A percentile compares a stretch with the other conserved stretches of the same genome.
phyloP scores from a whole-genome alignment of 2,888 invertebrate species.

The Brenthis daphne region DNA sequence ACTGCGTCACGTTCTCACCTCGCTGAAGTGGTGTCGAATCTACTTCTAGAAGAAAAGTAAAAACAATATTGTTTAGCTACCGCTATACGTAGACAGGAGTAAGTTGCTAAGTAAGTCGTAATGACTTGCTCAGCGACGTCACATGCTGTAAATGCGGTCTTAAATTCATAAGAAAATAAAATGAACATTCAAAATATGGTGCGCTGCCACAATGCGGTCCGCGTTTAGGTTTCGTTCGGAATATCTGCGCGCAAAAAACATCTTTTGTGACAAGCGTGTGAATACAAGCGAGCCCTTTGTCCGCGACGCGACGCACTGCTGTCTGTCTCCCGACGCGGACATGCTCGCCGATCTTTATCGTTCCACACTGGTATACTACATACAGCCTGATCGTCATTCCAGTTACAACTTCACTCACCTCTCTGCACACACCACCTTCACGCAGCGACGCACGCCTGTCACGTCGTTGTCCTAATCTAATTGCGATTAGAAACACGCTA shows the following conservation, averaged over 20 bases:
- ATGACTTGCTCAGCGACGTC: neutral
- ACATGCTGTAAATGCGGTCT: neutral
- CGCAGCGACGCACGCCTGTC: too few species aligned
- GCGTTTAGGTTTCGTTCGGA: slow-evolving; percentile 68
- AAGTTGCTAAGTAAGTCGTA: neutral
- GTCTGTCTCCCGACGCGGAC: too few species aligned
- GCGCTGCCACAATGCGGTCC: slow-evolving; percentile 67
- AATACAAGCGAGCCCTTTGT: slow-evolving; percentile 66
- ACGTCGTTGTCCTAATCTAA: too few species aligned
- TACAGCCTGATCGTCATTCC: too few species aligned
- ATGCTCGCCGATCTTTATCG: slow-evolving; percentile 50
- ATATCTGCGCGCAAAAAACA: slow-evolving; percentile 62
- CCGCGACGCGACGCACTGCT: slow-evolving; percentile 43
- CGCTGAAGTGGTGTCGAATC: too few species aligned
- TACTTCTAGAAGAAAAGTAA: too few species aligned
- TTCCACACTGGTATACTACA: slow-evolving; percentile 48
- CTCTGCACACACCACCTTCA: too few species aligned
- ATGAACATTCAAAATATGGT: slow-evolving; percentile 47
- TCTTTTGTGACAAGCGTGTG: slow-evolving; percentile 73
- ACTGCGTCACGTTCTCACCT: too few species aligned
- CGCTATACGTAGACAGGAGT: slow-evolving; percentile 45
- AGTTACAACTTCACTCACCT: too few species aligned
- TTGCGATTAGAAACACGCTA: too few species aligned
- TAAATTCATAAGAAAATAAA: slow-evolving; percentile 39
- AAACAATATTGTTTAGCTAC: too few species aligned